A percentile compares a stretch with the other conserved stretches of the same genome.
Evolutionary conservation across 2,113 vertebrate genomes (phyloP).

Genomic region (Meleagris gallopavo): DNA sequence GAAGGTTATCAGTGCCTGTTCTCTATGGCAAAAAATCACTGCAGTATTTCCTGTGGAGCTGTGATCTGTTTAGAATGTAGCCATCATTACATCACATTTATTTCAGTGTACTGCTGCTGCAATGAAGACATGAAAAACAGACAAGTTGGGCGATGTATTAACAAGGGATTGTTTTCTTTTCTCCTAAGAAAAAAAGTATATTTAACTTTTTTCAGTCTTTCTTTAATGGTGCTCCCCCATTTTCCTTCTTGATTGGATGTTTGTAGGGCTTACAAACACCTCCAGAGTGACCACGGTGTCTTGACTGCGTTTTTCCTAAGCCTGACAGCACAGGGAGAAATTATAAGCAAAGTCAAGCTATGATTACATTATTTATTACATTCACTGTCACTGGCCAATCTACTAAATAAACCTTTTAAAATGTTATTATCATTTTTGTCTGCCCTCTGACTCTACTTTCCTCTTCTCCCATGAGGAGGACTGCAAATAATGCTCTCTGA

Average conservation of each 20-base stretch:
- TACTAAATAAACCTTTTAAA: not conserved
- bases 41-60: not conserved
- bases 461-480: not conserved
- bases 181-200: no score
- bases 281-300: not conserved
- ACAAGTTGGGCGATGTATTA: no score
- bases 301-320: not conserved
- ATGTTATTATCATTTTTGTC: not conserved
- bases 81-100: not conserved
- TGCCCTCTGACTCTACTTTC: not conserved
- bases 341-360: not conserved
- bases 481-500: not conserved
- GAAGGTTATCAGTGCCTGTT: accelerated
- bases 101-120: not conserved
- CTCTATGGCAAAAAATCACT: not conserved
- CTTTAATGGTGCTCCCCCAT: not conserved
- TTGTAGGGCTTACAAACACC: not conserved
- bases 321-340: not conserved
- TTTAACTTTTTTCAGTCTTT: no score
- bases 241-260: no score
- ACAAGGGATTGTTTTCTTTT: no score
- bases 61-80: not conserved
- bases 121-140: not conserved
- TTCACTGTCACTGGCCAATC: not conserved
- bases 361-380: not conserved